These are phyloP conservation scores for Stenodera caucasica DNA, from an alignment of 2,888 invertebrate species.

Conservation along the genomic window DNA sequence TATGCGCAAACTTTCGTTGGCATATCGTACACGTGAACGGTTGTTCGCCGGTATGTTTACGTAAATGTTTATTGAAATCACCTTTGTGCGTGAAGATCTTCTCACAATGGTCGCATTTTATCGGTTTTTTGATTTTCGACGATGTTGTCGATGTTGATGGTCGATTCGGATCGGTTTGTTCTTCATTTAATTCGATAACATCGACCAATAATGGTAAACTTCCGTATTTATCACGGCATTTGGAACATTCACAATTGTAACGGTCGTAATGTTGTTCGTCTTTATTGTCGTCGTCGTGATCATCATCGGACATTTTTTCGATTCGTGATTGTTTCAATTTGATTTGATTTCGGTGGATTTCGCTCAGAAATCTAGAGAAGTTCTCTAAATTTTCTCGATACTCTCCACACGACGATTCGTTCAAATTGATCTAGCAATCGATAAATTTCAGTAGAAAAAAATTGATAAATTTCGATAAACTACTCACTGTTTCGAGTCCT, in stretches of 20 bases:
- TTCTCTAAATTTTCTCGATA: constrained; percentile 28
- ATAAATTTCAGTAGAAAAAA: neutral
- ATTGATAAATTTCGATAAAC: neutral
- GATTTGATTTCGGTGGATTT: constrained; percentile 14
- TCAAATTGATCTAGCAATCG: neutral
- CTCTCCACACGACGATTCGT: constrained; percentile 15
- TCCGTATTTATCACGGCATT: constrained; percentile 38
- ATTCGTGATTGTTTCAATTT: constrained; percentile 16
- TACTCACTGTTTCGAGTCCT: constrained; percentile 18
- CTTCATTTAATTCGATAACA: constrained; percentile 38
- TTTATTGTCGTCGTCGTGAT: constrained; percentile 15
- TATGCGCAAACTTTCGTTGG: constrained; percentile 48
- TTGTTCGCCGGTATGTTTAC: constrained; percentile 52
- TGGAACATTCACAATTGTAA: constrained; percentile 35
- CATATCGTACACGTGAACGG: constrained; percentile 49
- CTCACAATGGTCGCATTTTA: constrained; percentile 46
- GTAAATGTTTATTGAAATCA: constrained; percentile 51
- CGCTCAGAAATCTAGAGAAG: constrained; percentile 22
- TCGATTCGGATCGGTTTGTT: constrained; percentile 22
- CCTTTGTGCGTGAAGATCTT: constrained; percentile 51
- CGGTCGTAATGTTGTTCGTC: constrained; percentile 25
- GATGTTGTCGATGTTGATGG: constrained; percentile 37
- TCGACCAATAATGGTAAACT: constrained; percentile 38
- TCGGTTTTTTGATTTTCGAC: constrained; percentile 28
- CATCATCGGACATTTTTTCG: constrained; percentile 22